Percentiles rank a stretch among this genome's conserved stretches.
Conservation (phyloP, 2,113 vertebrate species). For the Hemibagrus wyckioides region DNA sequence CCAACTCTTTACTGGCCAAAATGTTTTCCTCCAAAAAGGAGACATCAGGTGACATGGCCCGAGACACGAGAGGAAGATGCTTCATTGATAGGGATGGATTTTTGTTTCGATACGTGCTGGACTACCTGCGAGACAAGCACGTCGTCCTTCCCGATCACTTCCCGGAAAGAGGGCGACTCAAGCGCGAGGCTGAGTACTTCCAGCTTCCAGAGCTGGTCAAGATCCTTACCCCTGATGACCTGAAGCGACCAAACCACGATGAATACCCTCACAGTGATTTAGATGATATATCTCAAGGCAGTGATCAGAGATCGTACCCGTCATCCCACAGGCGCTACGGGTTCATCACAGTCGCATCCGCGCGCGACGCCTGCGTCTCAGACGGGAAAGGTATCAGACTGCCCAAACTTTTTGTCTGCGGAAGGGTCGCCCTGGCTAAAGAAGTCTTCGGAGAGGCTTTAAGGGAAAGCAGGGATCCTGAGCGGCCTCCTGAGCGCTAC, state of each 20-base stretch:
- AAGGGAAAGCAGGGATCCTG: slow-evolving; percentile 91
- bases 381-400: slow-evolving; percentile 89
- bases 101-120: slow-evolving; percentile 94
- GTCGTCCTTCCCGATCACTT: slow-evolving; percentile 98
- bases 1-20: slow-evolving; percentile 92
- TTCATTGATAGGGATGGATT: slow-evolving; percentile 98
- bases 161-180: slow-evolving; percentile 91
- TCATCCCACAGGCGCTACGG: slow-evolving; percentile 85
- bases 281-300: slow-evolving; percentile 88
- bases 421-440: slow-evolving; percentile 91
- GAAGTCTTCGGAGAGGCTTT: slow-evolving; percentile 97
- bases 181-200: slow-evolving; percentile 96
- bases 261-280: slow-evolving; percentile 88
- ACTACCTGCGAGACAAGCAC: slow-evolving; percentile 97
- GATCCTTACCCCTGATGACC: slow-evolving; percentile 85
- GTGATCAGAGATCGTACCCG: slow-evolving; percentile 86
- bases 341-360: slow-evolving; percentile 88
- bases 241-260: slow-evolving; percentile 79
- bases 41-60: slow-evolving; percentile 84
- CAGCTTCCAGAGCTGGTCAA: slow-evolving; percentile 91
- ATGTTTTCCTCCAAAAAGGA: slow-evolving; percentile 93
- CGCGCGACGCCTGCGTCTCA: background rate
- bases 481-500: slow-evolving; percentile 90
- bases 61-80: slow-evolving; percentile 93
- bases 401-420: slow-evolving; percentile 94